These are phyloP conservation scores for Coreoperca whiteheadi DNA, from an alignment of 2,113 vertebrate genomes.

Conservation along the genomic window DNA sequence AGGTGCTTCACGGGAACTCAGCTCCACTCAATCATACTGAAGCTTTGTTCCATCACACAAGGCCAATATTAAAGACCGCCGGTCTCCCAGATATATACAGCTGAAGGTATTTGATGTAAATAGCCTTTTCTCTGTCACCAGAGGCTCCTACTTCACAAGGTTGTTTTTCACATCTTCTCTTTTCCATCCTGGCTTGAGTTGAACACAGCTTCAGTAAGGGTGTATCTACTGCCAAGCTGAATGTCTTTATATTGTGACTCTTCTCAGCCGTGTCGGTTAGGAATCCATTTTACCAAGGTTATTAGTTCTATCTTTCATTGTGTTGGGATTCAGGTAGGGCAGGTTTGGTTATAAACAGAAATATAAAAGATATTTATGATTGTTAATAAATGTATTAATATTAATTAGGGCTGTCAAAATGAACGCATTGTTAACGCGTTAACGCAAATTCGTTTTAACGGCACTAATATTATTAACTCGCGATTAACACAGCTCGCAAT, in stretches of 20 bases:
- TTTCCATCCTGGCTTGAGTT: not conserved
- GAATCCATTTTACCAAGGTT: not conserved
- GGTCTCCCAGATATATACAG: not conserved
- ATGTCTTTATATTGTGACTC: conserved; percentile 5
- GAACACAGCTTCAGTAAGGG: not conserved
- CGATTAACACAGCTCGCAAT: too few relatives aligned
- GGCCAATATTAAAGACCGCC: conserved; percentile 6
- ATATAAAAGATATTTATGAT: too few relatives aligned
- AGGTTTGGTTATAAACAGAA: too few relatives aligned
- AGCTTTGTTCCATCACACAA: conserved; percentile 28
- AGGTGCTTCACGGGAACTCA: conserved; percentile 32
- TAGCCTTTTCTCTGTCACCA: not conserved
- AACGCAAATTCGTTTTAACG: too few relatives aligned
- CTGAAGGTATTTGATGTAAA: conserved; percentile 4
- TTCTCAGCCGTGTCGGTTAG: conserved; percentile 14
- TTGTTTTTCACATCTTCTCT: not conserved
- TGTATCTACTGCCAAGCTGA: conserved; percentile 12
- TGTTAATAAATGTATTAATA: too few relatives aligned
- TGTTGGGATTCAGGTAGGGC: too few relatives aligned
- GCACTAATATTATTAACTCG: too few relatives aligned
- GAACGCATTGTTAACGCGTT: too few relatives aligned
- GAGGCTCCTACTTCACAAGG: not conserved
- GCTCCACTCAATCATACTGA: conserved; percentile 42
- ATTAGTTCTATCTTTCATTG: conserved; percentile 15
- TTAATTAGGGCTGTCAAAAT: too few relatives aligned